These are phyloP conservation scores for Meloidogyne floridensis DNA, from an alignment of 1,140 invertebrate species.

Conservation along the genomic window DNA sequence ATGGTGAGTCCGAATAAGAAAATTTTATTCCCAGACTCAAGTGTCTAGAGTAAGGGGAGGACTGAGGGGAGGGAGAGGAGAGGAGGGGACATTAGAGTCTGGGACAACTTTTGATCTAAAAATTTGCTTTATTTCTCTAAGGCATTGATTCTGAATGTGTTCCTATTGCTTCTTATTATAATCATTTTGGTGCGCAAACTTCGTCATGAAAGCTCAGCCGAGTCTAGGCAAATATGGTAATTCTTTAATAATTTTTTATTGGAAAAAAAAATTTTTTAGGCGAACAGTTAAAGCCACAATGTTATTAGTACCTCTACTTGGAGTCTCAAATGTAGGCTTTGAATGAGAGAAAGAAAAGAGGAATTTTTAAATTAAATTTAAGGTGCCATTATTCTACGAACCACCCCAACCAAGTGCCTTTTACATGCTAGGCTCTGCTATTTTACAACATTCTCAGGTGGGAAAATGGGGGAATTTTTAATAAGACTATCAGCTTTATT, in stretches of 20 bases:
- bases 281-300: constrained; percentile 69
- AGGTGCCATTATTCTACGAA: constrained; percentile 67
- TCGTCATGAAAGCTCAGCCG: constrained; percentile 59
- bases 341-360: background rate
- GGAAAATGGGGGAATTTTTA: no score
- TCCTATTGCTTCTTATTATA: constrained; percentile 60
- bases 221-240: constrained; percentile 64
- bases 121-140: background rate
- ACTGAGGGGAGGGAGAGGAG: no score
- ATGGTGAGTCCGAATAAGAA: constrained; percentile 49
- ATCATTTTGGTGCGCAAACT: constrained; percentile 64
- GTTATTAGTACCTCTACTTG: constrained; percentile 69
- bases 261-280: constrained; percentile 54
- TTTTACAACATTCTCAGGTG: constrained; percentile 69
- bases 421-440: constrained; percentile 68
- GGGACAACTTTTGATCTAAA: background rate
- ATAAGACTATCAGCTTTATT: no score
- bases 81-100: background rate
- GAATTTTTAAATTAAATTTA: background rate
- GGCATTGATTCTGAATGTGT: constrained; percentile 49
- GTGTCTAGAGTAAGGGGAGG: background rate
- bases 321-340: constrained; percentile 66
- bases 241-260: background rate
- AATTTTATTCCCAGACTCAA: background rate
- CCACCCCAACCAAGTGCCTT: constrained; percentile 65